Evolutionary conservation across 2,888 invertebrate species (phyloP).

Genomic region (Drosophila paranaensis): DNA sequence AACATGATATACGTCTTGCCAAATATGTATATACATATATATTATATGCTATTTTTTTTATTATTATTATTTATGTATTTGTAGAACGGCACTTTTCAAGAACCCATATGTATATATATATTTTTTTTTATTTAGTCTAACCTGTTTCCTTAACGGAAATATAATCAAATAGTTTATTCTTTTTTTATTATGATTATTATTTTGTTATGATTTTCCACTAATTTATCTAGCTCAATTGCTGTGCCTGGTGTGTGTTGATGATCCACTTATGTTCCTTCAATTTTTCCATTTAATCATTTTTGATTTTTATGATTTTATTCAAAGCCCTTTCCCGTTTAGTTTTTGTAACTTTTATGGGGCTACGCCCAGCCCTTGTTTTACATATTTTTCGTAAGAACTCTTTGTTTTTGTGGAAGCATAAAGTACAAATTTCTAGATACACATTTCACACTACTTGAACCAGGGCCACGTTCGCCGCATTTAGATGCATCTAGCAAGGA

Average conservation of each 20-base stretch:
- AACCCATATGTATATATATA: constrained; percentile 1
- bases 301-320: constrained; percentile 15
- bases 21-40: constrained; percentile 11
- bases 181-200: constrained; percentile 5
- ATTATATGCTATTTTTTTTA: constrained; percentile 34
- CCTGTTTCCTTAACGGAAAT: constrained; percentile 47
- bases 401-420: constrained; percentile 62
- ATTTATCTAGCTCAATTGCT: constrained; percentile 68
- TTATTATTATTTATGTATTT: constrained; percentile 61
- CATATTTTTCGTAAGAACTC: constrained; percentile 47
- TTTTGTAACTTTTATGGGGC: constrained; percentile 17
- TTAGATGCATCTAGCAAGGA: constrained; percentile 82
- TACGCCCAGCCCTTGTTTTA: constrained; percentile 17
- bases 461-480: constrained; percentile 56
- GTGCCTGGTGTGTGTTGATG: constrained; percentile 72
- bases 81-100: constrained; percentile 73
- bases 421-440: constrained; percentile 73
- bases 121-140: constrained; percentile 47
- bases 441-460: constrained; percentile 79
- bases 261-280: constrained; percentile 23
- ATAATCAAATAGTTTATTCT: constrained; percentile 7
- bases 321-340: constrained; percentile 16
- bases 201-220: constrained; percentile 44
- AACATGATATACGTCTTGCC: constrained; percentile 29
- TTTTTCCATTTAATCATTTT: constrained; percentile 19